Base-by-base conservation (phyloP, 2,888 invertebrate genomes). In the Entomobrya proxima region DNA sequence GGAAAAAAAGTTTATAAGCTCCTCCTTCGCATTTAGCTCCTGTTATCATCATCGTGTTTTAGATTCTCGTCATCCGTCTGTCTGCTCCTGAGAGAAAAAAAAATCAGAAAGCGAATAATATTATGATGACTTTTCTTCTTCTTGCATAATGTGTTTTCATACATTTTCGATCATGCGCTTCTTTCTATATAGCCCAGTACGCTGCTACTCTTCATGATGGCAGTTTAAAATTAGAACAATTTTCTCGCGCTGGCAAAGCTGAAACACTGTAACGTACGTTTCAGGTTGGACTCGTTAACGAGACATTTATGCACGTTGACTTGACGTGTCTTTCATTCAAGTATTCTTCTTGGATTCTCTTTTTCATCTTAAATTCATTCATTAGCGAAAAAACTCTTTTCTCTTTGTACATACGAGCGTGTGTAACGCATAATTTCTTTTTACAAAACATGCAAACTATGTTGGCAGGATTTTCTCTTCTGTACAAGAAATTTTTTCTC, bases 201-300 rank as follows among this genome's bases (percentile, higher is more conserved):
- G 24, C 72, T 72, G 2, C 24, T 35, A 6, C 5, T 35, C 44
- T 40, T 81, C 21, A 83, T 76, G 44, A 52, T 21, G 74, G 52
- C 35, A 75, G 76, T 76, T 67, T 83, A 83, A 83, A 83, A 83
- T 83, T 83, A 83, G 83, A 83, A 82, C 75, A 55, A 76, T 83
- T 77, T 77, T 64, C 74, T 75, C 74, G n/a, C n/a, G n/a, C n/a
- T 30, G 44, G 47, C 52, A 64, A 40, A 82, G 76, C 64, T 18
- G 11, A n/a, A 15, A 35, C 27, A n/a, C 44, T 27, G 24, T 74
- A 35, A 64, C 18, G 32, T 15, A 18, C n/a, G 2, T 74, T 69
- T 69, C n/a, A 50, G 30, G 32, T 30, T 47, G 64, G 35, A 83
- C 67, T 83, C n/a, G 76, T 83, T 83, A 83, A 83, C 83, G 76